Base-by-base conservation (phyloP, 2,113 vertebrate species). In the Xiphophorus couchianus region DNA sequence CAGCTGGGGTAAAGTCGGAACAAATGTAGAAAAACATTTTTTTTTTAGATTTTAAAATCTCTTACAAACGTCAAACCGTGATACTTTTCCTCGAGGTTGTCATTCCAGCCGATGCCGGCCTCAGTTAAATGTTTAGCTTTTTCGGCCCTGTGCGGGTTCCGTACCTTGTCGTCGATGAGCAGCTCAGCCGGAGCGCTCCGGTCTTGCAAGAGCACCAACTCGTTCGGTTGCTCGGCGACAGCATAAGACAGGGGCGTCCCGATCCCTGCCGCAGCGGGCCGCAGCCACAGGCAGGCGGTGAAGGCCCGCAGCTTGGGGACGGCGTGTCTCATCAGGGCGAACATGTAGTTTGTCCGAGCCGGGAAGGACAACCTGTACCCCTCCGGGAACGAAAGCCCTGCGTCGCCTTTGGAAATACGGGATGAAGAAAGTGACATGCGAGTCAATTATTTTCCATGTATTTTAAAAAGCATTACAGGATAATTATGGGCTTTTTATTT, bases 161-260 rank as follows among this genome's bases (percentile, higher is more conserved):
- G 17, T 81, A 97, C 98, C 96, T 99, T 98, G 89, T 98, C 96
- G 1, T 99, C 97, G 90, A 99, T 93, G 76, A 99, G 96, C 88
- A 99, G 94, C 90, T 99, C 97, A 74, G 96, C 86, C 3, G 97
- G 96, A 4, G 96, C 95, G 0, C 92, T 94, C 42, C 96, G 95
- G 13, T 97, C 95, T 86, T 98, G 97, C 80, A 98, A 90, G 63
- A 99, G 92, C 89, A 98, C 97, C 0, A 99, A 94, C 85, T 99
- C 98, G 0, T 99, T 98, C 33, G 96, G 93, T 70, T 99, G 96
- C 22, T 94, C 96, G 0, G 94, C 87, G 22, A 97, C 96, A 0
- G 97, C 97, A 71, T 99, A 99, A 22, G 98, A 99, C 89, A 98
- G 94, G 0, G 96, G 96, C 0, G 98, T 98, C 72, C 98, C 98